Evolutionary conservation across 2,888 invertebrate genomes (phyloP), one percentile per base, ranked within the genome.

Genomic region (Lasioglossum morio): DNA sequence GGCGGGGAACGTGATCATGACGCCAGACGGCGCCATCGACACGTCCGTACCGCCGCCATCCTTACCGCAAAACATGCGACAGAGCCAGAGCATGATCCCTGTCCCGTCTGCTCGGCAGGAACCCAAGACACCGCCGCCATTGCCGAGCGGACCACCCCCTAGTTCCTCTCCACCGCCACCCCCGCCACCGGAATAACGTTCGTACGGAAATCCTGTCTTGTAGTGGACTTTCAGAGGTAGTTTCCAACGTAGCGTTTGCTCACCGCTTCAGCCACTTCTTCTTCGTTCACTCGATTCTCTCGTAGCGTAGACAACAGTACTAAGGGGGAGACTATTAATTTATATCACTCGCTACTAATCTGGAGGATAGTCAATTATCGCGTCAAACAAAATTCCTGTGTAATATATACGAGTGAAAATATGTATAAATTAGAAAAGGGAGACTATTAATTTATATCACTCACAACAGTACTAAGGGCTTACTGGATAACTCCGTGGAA

Each of bases 111-210:
- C 79, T 75, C 87, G 82, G 79, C 91, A 85, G 74, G 82, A 88
- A 23, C 12, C 84, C 19, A 77, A 86, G 70, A 94, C 93, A 75
- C 96, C 95, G 76, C 96, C 96, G 0, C 96, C 96, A 63, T 95
- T 96, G 88, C 97, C 96, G 7, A 95, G 95, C 79, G 96, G 96
- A 90, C 97, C 97, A 16, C 97, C 97, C 53, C 97, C 97, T 1
- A 96, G 96, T 70, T 95, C 96, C 77, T 96, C 97, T 12, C 97
- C 97, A 37, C 97, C 97, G 23, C 97, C 97, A 66, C 94, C 94
- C 1, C 94, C 94, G n/a, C 94, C 94, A 3, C 94, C 94, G 23
- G 93, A 93, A 83, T 94, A 92, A 87, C 84, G 66, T 73, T 86
- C 63, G 85, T 85, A 86, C 30, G 40, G 23, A 81, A 72, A 77